phyloP scores from a whole-genome alignment of 2,888 invertebrate genomes.

The Polydrusus pterygomalis region DNA sequence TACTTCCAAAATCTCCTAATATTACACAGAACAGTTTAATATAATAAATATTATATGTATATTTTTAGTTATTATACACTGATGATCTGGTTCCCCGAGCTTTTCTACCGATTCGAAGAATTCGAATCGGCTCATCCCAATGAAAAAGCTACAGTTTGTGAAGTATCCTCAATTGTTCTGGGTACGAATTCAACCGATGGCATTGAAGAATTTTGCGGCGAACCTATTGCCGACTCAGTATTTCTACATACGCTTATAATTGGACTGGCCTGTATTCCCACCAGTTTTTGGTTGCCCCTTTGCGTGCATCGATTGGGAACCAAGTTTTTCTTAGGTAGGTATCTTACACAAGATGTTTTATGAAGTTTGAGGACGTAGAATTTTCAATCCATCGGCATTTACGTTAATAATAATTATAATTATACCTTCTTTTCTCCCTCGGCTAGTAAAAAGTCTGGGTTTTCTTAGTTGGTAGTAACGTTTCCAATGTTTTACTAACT shows the following conservation, averaged over 20 bases:
- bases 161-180: slow-evolving; percentile 81
- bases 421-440: too few relatives aligned
- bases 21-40: too few relatives aligned
- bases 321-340: slow-evolving; percentile 87
- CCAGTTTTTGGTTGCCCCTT: slow-evolving; percentile 85
- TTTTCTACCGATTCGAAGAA: slow-evolving; percentile 88
- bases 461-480: too few relatives aligned
- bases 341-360: too few relatives aligned
- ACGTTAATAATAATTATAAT: too few relatives aligned
- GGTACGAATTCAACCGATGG: slow-evolving; percentile 66
- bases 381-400: too few relatives aligned
- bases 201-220: slow-evolving; percentile 76
- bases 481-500: too few relatives aligned
- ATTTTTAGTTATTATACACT: slow-evolving; percentile 87
- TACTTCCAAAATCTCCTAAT: too few relatives aligned
- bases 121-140: slow-evolving; percentile 81
- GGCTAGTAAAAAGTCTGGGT: too few relatives aligned
- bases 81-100: slow-evolving; percentile 94
- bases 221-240: slow-evolving; percentile 79
- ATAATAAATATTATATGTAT: too few relatives aligned
- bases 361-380: too few relatives aligned
- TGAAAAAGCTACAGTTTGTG: slow-evolving; percentile 83
- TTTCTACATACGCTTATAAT: slow-evolving; percentile 86
- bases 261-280: slow-evolving; percentile 86
- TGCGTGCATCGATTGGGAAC: slow-evolving; percentile 87